Evolutionary conservation across 2,113 vertebrate genomes (phyloP).

Genomic region (Vimba vimba): DNA sequence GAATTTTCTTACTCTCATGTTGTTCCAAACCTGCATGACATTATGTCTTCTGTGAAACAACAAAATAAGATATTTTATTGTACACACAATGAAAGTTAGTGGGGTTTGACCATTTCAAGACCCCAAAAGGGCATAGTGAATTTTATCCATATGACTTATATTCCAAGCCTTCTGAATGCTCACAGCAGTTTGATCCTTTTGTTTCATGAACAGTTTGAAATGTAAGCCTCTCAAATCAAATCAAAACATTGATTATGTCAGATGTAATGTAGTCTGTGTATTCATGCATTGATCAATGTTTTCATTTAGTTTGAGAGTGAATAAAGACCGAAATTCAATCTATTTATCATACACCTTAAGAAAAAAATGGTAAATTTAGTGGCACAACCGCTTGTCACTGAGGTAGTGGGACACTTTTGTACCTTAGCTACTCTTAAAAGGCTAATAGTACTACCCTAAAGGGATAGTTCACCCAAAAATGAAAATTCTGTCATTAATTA

Average conservation of each 20-base stretch:
- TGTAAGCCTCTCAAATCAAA: background rate
- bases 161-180: background rate
- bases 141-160: background rate
- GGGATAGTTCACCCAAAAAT: too few relatives aligned
- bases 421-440: too few relatives aligned
- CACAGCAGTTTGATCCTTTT: background rate
- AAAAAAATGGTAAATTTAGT: too few relatives aligned
- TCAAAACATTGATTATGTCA: background rate
- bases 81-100: background rate
- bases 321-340: background rate
- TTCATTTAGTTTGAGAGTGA: constrained; percentile 3
- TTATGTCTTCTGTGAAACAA: background rate
- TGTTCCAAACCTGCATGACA: background rate
- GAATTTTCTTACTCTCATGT: background rate
- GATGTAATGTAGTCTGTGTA: background rate
- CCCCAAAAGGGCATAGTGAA: background rate
- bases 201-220: background rate
- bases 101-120: background rate
- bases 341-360: background rate
- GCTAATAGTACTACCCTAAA: too few relatives aligned
- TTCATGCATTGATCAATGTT: background rate
- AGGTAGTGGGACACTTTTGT: too few relatives aligned
- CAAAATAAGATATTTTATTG: background rate
- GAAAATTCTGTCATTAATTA: too few relatives aligned
- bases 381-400: too few relatives aligned